Conservation (phyloP, 2,797 vertebrate genomes). For the Lagodon rhomboides region DNA sequence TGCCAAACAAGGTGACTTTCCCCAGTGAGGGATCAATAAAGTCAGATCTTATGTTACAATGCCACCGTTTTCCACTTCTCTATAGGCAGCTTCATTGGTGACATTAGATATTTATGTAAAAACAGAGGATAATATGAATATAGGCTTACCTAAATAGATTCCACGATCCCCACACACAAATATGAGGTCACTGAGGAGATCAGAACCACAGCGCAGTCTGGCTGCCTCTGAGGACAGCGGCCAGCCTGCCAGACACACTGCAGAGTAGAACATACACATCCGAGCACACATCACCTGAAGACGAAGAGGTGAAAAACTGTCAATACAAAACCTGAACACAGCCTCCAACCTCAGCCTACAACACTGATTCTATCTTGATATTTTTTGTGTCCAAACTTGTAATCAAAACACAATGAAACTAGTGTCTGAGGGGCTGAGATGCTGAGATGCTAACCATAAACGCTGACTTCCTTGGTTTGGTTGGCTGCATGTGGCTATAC, state of each 20-base stretch:
- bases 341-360: background rate
- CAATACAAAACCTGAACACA: background rate
- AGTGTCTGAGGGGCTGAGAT: no score
- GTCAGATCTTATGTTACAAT: no score
- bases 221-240: slow-evolving; percentile 51
- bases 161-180: slow-evolving; percentile 82
- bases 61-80: background rate
- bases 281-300: slow-evolving; percentile 63
- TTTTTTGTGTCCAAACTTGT: no score
- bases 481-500: no score
- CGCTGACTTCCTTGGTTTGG: no score
- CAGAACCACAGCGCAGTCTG: slow-evolving; percentile 71
- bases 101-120: background rate
- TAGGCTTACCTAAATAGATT: slow-evolving; percentile 72
- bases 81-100: background rate
- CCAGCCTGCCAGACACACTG: slow-evolving; percentile 61
- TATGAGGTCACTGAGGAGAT: slow-evolving; percentile 77
- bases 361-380: no score
- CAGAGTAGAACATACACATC: slow-evolving; percentile 57
- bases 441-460: no score
- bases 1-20: background rate
- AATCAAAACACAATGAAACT: no score
- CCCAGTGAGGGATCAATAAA: no score
- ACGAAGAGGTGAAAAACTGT: background rate
- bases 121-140: background rate